phyloP scores from a whole-genome alignment of 1,140 invertebrate genomes.

The Drosophila dunni region DNA sequence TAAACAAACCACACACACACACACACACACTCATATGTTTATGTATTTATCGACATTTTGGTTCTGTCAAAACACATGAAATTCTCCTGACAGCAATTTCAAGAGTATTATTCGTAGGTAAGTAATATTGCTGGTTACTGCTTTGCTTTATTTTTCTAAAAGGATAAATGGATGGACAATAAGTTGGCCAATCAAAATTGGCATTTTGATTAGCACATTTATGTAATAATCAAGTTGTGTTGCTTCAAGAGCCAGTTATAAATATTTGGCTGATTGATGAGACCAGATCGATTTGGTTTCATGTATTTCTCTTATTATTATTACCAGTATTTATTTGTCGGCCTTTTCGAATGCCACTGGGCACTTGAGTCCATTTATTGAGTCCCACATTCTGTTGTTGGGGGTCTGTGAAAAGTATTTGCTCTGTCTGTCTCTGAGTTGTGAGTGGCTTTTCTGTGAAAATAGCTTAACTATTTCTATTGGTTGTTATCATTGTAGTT shows the following conservation, averaged over 20 bases:
- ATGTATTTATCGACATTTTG: conserved; percentile 19
- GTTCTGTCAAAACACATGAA: conserved; percentile 50
- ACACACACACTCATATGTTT: background rate
- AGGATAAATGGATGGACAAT: conserved; percentile 3
- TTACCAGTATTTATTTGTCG: conserved; percentile 48
- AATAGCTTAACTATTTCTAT: conserved; percentile 44
- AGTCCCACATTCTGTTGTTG: conserved; percentile 36
- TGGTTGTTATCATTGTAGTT: conserved; percentile 10
- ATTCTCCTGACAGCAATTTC: conserved; percentile 57
- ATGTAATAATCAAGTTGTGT: conserved; percentile 63
- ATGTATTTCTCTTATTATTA: conserved; percentile 46
- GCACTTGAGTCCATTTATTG: conserved; percentile 70
- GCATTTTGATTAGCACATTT: conserved; percentile 74
- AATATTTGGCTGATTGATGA: conserved; percentile 72
- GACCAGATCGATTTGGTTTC: conserved; percentile 5
- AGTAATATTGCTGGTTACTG: background rate
- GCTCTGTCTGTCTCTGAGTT: conserved; percentile 13
- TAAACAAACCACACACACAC: background rate
- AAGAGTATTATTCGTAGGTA: conserved; percentile 41
- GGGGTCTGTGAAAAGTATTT: conserved; percentile 21
- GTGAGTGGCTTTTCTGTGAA: conserved; percentile 37
- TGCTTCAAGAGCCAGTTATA: conserved; percentile 44
- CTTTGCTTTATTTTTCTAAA: conserved; percentile 22
- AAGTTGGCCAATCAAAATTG: conserved; percentile 56
- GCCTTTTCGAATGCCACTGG: conserved; percentile 51